These are phyloP conservation scores for Puntigrus tetrazona DNA, from an alignment of 2,113 vertebrate genomes.

Conservation along the genomic window DNA sequence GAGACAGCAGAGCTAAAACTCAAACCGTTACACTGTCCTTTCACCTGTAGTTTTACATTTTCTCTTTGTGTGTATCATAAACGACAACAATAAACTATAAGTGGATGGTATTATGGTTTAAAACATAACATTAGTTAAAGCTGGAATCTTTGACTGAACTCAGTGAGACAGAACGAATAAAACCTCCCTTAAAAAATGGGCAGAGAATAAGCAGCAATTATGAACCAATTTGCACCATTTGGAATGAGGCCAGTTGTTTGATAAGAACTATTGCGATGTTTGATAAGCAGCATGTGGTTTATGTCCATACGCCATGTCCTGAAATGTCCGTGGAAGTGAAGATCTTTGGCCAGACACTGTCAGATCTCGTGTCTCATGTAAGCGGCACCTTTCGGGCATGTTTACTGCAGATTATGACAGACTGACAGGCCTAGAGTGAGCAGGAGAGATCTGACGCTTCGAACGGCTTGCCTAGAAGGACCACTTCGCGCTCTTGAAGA, in stretches of 20 bases:
- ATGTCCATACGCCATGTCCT: constrained; percentile 31
- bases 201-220: constrained; percentile 13
- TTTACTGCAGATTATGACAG: constrained; percentile 16
- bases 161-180: not conserved
- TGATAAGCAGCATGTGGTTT: constrained; percentile 38
- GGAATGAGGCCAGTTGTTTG: constrained; percentile 7
- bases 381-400: constrained; percentile 47
- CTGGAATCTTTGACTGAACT: not conserved
- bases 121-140: not conserved
- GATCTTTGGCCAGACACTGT: constrained; percentile 33
- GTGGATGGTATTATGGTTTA: not conserved
- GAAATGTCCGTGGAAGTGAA: constrained; percentile 1
- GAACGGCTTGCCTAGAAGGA: constrained; percentile 38
- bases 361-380: constrained; percentile 31
- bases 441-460: not conserved
- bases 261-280: not conserved
- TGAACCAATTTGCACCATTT: not conserved
- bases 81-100: not conserved
- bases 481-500: not conserved
- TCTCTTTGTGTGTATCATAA: not conserved
- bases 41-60: not conserved
- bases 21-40: not conserved
- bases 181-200: not conserved
- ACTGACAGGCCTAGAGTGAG: constrained; percentile 51
- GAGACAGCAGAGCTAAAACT: not conserved